Conservation (phyloP, 2,113 vertebrate species). For the Prolemur simus region DNA sequence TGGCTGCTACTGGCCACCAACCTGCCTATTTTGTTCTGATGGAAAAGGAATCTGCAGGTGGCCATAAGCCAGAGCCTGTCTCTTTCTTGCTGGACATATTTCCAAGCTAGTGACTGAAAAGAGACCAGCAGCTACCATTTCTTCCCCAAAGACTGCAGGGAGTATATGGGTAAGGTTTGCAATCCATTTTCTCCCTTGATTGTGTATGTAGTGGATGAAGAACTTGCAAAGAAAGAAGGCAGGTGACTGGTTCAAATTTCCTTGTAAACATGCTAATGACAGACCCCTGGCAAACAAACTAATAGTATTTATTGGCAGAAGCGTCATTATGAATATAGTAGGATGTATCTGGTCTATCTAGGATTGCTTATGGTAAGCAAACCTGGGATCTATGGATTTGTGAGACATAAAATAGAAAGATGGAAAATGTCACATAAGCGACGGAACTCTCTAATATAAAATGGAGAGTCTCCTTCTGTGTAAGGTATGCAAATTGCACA, state of each 20-base stretch:
- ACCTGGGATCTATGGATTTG: background rate
- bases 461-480: background rate
- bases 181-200: background rate
- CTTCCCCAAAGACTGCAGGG: background rate
- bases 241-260: background rate
- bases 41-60: background rate
- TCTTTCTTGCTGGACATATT: background rate
- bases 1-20: background rate
- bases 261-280: background rate
- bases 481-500: background rate
- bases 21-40: background rate
- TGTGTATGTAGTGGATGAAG: background rate
- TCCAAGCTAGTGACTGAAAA: conserved; percentile 1
- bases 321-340: background rate
- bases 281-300: background rate
- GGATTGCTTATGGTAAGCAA: background rate
- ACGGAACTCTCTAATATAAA: background rate
- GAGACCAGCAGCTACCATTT: background rate
- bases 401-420: background rate
- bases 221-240: background rate
- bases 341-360: background rate
- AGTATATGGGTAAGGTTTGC: background rate
- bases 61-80: background rate
- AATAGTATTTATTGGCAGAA: background rate
- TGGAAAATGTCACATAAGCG: background rate